Evolutionary conservation across 53 echinoderm and acorn worm species (phyloP).

Genomic region (Pentamera pediparva): DNA sequence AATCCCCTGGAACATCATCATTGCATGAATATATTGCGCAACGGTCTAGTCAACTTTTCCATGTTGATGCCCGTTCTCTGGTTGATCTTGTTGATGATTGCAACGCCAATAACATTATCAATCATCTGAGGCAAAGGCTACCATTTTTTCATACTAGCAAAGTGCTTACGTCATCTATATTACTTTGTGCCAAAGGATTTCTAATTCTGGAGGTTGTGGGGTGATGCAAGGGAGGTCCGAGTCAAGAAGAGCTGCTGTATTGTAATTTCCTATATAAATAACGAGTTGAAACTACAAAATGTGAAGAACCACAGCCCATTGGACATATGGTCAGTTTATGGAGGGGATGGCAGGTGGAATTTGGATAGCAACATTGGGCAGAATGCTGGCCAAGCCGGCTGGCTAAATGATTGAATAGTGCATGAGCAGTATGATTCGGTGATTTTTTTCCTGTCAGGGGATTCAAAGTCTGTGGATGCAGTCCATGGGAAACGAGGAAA

Average conservation of each 20-base stretch:
- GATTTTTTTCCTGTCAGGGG: neutral
- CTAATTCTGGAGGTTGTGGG: neutral
- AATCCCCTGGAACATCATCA: neutral
- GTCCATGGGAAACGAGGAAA: slow-evolving; percentile 9
- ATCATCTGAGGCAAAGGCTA: neutral
- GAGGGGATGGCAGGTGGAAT: neutral
- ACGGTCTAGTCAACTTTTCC: neutral
- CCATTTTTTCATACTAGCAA: neutral
- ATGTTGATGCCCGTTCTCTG: slow-evolving; percentile 1
- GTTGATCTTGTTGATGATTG: slow-evolving; percentile 18
- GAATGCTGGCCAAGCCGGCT: neutral
- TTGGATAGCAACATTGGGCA: slow-evolving; percentile 5
- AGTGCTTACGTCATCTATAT: slow-evolving; percentile 5
- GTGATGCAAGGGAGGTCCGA: slow-evolving; percentile 19
- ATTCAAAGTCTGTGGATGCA: slow-evolving; percentile 29
- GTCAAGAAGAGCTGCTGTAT: neutral
- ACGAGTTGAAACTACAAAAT: neutral
- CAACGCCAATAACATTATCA: slow-evolving; percentile 15
- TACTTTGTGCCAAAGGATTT: neutral
- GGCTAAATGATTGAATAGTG: neutral
- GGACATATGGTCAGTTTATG: neutral
- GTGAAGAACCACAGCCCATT: neutral
- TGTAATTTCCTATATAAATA: neutral
- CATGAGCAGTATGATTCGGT: neutral
- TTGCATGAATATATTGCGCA: neutral